Evolutionary conservation across 1,140 invertebrate genomes (phyloP).

Genomic region (Papilio xuthus): DNA sequence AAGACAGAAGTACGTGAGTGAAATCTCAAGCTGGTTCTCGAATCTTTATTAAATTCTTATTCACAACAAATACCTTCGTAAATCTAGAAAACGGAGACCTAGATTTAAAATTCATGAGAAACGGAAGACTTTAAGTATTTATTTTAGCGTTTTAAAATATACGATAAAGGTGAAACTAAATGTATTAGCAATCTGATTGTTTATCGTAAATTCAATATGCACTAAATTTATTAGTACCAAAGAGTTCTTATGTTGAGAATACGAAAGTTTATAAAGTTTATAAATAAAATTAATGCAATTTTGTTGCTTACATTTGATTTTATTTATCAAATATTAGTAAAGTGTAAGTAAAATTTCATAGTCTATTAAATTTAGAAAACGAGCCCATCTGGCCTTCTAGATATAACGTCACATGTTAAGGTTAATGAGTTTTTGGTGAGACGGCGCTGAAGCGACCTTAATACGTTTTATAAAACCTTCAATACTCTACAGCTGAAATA

Average conservation of each 20-base stretch:
- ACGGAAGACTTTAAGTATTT: not conserved
- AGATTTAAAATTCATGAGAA: not conserved
- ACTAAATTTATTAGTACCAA: too few species aligned
- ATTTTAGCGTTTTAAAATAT: not conserved
- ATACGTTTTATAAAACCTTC: slow-evolving; percentile 21
- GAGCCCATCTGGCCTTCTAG: slow-evolving; percentile 1
- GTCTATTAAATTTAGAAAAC: slow-evolving; percentile 11
- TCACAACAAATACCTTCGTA: slow-evolving; percentile 4
- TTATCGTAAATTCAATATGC: too few species aligned
- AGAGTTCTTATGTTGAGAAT: too few species aligned
- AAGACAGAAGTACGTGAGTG: slow-evolving; percentile 5
- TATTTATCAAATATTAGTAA: slow-evolving; percentile 2
- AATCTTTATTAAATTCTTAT: slow-evolving; percentile 5
- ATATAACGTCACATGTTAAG: slow-evolving; percentile 20
- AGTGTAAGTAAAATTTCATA: not conserved
- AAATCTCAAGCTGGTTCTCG: not conserved
- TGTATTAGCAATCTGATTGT: too few species aligned
- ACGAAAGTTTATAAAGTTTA: too few species aligned
- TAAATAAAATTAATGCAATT: not conserved
- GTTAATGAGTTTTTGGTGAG: slow-evolving; percentile 22
- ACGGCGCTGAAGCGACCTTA: slow-evolving; percentile 19
- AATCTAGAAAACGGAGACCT: not conserved
- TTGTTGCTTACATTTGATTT: not conserved
- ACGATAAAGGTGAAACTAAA: too few species aligned
- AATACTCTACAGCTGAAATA: not conserved